A percentile compares a stretch with the other conserved stretches of the same genome.
Conservation (phyloP, 2,888 invertebrate genomes). For the Philaethria dido region DNA sequence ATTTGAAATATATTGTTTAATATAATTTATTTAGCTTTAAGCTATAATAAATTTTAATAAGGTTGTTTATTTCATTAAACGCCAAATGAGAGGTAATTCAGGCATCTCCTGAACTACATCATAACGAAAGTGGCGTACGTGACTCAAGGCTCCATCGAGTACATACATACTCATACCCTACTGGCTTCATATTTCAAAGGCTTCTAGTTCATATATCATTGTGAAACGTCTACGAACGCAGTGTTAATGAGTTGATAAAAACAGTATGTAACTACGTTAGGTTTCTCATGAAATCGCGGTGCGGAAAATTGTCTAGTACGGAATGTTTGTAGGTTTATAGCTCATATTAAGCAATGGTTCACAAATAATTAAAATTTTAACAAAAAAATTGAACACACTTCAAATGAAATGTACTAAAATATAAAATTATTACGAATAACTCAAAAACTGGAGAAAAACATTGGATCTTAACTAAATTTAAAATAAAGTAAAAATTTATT, state of each 20-base stretch:
- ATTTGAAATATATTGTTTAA: no score
- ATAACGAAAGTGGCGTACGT: constrained; percentile 44
- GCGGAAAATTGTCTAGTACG: neutral
- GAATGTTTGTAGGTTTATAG: neutral
- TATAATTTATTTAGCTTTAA: no score
- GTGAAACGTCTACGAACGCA: constrained; percentile 25
- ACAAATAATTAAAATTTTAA: no score
- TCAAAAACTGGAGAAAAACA: no score
- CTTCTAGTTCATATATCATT: constrained; percentile 34
- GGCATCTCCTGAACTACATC: neutral
- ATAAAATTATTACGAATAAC: no score
- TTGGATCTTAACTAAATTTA: no score
- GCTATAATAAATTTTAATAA: no score
- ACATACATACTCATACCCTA: constrained; percentile 34
- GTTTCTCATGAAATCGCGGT: neutral
- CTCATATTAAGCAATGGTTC: neutral
- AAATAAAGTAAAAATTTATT: no score
- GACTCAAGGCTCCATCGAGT: constrained; percentile 34
- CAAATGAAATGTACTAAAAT: no score
- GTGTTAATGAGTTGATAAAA: constrained; percentile 12
- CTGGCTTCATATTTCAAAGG: constrained; percentile 40
- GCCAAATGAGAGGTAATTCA: no score
- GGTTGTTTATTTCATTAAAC: no score
- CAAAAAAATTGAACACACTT: no score
- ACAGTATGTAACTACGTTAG: neutral